These are phyloP conservation scores for Tethya wilhelma DNA, from an alignment of 37 sponge, comb jelly and placozoan species.

Conservation along the genomic window DNA sequence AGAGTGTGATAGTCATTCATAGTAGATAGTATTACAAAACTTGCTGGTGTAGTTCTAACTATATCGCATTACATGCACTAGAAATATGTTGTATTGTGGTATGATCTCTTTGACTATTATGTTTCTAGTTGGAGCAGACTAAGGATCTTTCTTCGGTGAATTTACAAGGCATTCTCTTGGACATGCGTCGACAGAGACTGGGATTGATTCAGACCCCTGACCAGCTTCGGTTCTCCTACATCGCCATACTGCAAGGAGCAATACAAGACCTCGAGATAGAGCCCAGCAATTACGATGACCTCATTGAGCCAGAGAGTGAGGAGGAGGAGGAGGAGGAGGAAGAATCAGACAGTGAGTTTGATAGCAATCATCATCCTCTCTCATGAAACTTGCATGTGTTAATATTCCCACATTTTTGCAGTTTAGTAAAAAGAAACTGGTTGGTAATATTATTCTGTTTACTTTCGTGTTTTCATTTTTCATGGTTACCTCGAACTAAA, in stretches of 20 bases:
- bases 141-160: constrained; percentile 46
- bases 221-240: constrained; percentile 95
- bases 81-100: neutral
- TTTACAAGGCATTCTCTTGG: constrained; percentile 60
- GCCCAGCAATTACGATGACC: constrained; percentile 29
- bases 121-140: constrained; percentile 51
- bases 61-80: neutral
- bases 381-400: too few relatives aligned
- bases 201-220: constrained; percentile 96
- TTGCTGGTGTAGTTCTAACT: neutral
- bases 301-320: constrained; percentile 9
- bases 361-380: too few relatives aligned
- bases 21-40: neutral
- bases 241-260: constrained; percentile 83
- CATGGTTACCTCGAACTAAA: too few relatives aligned
- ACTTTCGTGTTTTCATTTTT: too few relatives aligned
- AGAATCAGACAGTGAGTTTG: constrained; percentile 19
- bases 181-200: constrained; percentile 87
- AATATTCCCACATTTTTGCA: too few relatives aligned
- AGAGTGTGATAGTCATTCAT: neutral
- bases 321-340: constrained; percentile 33
- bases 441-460: too few relatives aligned
- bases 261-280: constrained; percentile 29
- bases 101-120: neutral
- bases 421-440: too few relatives aligned